Conservation (phyloP, 2,113 vertebrate species). For the Burhinus oedicnemus region DNA sequence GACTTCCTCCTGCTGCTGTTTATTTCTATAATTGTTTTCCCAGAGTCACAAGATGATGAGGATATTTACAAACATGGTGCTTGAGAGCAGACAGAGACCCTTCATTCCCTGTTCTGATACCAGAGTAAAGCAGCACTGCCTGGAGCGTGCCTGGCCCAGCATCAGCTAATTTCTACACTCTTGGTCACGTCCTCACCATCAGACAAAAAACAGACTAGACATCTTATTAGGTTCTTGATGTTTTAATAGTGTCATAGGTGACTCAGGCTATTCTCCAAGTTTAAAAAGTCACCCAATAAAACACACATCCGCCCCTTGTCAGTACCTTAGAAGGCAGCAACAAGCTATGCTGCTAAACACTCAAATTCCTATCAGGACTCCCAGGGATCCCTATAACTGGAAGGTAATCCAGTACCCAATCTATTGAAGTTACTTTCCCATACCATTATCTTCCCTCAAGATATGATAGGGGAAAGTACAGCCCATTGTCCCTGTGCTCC, state of each 20-base stretch:
- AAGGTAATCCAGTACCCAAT: not conserved
- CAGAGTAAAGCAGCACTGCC: not conserved
- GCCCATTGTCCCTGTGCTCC: not conserved
- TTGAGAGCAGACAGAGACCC: not conserved
- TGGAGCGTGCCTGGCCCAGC: not conserved
- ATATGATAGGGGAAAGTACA: not conserved
- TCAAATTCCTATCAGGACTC: too few species aligned
- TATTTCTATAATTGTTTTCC: not conserved
- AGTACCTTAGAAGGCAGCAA: not conserved
- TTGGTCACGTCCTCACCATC: not conserved
- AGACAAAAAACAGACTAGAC: not conserved
- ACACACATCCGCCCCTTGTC: too few species aligned
- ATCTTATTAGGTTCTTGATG: not conserved
- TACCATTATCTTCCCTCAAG: not conserved
- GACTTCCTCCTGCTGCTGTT: not conserved
- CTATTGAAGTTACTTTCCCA: not conserved
- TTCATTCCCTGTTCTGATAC: not conserved
- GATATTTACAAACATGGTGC: not conserved
- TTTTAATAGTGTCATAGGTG: not conserved
- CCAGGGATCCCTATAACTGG: not conserved
- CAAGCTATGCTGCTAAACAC: not conserved
- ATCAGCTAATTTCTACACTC: not conserved
- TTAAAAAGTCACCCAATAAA: not conserved
- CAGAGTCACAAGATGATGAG: not conserved
- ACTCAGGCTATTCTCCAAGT: not conserved